Percentiles rank a stretch among this genome's conserved stretches.
Conservation (phyloP, 2,113 vertebrate species). For the Ivindomyrus marchei region DNA sequence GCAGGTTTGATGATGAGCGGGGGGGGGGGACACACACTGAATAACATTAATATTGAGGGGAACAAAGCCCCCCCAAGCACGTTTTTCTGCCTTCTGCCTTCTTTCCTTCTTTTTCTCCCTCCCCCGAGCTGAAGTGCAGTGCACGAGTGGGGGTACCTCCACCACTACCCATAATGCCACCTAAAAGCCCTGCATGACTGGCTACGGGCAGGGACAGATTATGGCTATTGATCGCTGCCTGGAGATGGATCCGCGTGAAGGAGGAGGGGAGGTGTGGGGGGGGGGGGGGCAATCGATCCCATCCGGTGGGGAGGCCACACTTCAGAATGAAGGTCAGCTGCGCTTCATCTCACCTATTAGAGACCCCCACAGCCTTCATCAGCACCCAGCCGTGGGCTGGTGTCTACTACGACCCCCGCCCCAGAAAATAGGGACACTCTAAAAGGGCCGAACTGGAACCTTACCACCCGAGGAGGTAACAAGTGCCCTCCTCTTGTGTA, state of each 20-base stretch:
- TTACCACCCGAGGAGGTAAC: not conserved
- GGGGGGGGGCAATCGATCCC: slow-evolving; percentile 66
- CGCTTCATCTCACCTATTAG: slow-evolving; percentile 59
- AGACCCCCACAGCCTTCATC: slow-evolving; percentile 36
- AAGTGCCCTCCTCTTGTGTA: not conserved
- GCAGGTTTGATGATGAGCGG: not conserved
- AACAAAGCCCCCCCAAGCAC: not conserved
- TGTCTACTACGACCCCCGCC: not conserved
- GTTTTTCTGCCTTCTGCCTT: slow-evolving; percentile 22
- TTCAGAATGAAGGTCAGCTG: slow-evolving; percentile 71
- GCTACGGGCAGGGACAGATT: slow-evolving; percentile 84
- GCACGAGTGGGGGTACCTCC: slow-evolving; percentile 42
- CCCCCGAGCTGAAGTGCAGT: slow-evolving; percentile 45
- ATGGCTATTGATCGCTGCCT: slow-evolving; percentile 85
- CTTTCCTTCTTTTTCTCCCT: slow-evolving; percentile 19
- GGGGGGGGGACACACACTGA: not conserved
- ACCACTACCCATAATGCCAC: slow-evolving; percentile 58
- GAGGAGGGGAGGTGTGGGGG: slow-evolving; percentile 52
- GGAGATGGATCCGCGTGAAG: slow-evolving; percentile 71
- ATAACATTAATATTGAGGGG: slow-evolving; percentile 12
- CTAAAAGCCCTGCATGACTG: slow-evolving; percentile 87
- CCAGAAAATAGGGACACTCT: not conserved
- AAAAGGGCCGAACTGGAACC: not conserved
- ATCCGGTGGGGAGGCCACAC: slow-evolving; percentile 54
- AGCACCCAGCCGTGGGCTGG: not conserved